Evolutionary conservation across 2,113 vertebrate genomes (phyloP).

Genomic region (Odocoileus virginianus): DNA sequence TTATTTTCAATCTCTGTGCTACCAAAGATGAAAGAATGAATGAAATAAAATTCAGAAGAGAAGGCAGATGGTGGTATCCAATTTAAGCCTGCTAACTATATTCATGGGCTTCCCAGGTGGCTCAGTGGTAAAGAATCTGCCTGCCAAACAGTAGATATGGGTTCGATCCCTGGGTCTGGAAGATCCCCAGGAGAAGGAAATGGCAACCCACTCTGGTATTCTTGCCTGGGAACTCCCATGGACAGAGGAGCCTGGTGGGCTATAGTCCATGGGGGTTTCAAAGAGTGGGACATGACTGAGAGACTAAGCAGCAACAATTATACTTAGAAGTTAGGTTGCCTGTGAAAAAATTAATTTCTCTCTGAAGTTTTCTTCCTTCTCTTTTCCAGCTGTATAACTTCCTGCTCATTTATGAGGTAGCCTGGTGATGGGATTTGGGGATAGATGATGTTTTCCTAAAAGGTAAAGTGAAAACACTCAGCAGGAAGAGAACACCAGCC

Average conservation of each 20-base stretch:
- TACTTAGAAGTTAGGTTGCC: neutral
- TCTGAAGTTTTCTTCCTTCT: neutral
- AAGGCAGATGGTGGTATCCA: neutral
- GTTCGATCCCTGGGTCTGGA: neutral
- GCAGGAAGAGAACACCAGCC: neutral
- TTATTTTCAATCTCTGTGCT: neutral
- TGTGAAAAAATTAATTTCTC: neutral
- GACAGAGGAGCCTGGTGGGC: neutral
- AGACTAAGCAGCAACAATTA: neutral
- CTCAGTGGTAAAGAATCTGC: neutral
- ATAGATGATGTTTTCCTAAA: neutral
- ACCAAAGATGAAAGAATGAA: neutral
- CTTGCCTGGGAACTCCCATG: neutral
- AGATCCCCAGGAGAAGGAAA: neutral
- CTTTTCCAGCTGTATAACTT: neutral
- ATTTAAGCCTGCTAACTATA: neutral
- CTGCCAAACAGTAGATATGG: neutral
- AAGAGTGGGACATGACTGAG: neutral
- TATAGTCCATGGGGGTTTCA: neutral
- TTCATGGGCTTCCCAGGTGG: neutral
- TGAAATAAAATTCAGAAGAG: neutral
- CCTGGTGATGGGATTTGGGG: neutral
- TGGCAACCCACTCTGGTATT: neutral
- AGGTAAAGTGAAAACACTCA: neutral
- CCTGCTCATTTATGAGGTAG: neutral